These are phyloP conservation scores for Verasper variegatus DNA, from an alignment of 2,113 vertebrate genomes.

Conservation along the genomic window DNA sequence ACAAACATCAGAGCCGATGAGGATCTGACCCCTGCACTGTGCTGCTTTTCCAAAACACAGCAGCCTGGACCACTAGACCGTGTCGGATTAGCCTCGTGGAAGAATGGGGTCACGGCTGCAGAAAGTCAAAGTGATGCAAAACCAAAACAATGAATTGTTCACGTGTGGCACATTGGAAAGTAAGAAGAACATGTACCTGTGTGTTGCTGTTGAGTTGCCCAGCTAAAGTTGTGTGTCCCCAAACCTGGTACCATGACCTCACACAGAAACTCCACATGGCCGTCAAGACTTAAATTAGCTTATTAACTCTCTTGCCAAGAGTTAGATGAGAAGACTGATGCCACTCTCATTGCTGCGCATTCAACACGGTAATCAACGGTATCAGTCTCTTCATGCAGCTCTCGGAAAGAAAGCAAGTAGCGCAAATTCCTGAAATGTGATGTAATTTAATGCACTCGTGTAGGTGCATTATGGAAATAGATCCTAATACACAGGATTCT, in stretches of 20 bases:
- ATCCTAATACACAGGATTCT: too few relatives aligned
- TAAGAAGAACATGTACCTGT: too few relatives aligned
- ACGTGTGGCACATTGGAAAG: too few relatives aligned
- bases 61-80: constrained; percentile 41
- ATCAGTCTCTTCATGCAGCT: neutral
- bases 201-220: neutral
- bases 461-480: too few relatives aligned
- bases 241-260: neutral
- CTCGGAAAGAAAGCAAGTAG: neutral
- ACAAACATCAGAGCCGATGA: constrained; percentile 59
- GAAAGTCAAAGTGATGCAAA: neutral
- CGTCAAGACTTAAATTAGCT: neutral
- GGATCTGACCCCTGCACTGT: constrained; percentile 42
- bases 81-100: constrained; percentile 45
- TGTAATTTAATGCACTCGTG: too few relatives aligned
- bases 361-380: neutral
- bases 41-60: constrained; percentile 73
- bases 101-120: neutral
- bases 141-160: neutral
- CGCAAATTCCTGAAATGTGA: too few relatives aligned
- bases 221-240: neutral
- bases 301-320: neutral
- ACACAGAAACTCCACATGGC: neutral
- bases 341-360: neutral
- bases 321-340: neutral